phyloP scores from a whole-genome alignment of 2,888 invertebrate genomes.

The Sarcophaga variegata region DNA sequence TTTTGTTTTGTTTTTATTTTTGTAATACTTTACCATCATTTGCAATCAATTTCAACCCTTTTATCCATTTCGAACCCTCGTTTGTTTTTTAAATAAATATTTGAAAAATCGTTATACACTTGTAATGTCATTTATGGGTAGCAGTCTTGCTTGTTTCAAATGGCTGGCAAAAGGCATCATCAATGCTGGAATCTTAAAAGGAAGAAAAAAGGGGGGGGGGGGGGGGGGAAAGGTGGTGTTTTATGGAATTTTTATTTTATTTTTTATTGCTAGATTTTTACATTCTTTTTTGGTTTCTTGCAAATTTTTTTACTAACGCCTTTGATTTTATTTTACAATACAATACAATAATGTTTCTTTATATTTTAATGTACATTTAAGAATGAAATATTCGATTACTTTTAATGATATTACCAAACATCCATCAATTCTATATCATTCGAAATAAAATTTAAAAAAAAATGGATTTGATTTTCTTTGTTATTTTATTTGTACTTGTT shows the following conservation, averaged over 20 bases:
- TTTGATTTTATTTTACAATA: slow-evolving; percentile 51
- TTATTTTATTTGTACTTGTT: not conserved
- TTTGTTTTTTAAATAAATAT: slow-evolving; percentile 68
- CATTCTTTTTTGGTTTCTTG: not conserved
- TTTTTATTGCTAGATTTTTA: slow-evolving; percentile 46
- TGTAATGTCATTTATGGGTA: slow-evolving; percentile 65
- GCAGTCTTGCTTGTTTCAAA: slow-evolving; percentile 28
- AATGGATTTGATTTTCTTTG: too few species aligned
- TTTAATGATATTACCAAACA: slow-evolving; percentile 66
- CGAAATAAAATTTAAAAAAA: slow-evolving; percentile 52
- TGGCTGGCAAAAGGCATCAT: slow-evolving; percentile 25
- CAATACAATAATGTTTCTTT: slow-evolving; percentile 23
- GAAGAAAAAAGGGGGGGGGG: not conserved
- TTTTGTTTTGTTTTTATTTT: slow-evolving; percentile 31
- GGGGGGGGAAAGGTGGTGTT: slow-evolving; percentile 4
- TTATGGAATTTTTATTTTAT: slow-evolving; percentile 40
- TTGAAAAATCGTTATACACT: slow-evolving; percentile 78
- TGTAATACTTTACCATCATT: slow-evolving; percentile 61
- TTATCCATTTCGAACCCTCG: slow-evolving; percentile 25
- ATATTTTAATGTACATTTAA: slow-evolving; percentile 44
- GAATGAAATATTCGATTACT: slow-evolving; percentile 51
- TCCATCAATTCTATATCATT: slow-evolving; percentile 70
- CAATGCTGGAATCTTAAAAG: not conserved
- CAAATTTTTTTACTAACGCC: slow-evolving; percentile 39
- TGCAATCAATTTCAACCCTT: slow-evolving; percentile 69